Evolutionary conservation across 1,140 invertebrate species (phyloP).

Genomic region (Diorhabda elongata): DNA sequence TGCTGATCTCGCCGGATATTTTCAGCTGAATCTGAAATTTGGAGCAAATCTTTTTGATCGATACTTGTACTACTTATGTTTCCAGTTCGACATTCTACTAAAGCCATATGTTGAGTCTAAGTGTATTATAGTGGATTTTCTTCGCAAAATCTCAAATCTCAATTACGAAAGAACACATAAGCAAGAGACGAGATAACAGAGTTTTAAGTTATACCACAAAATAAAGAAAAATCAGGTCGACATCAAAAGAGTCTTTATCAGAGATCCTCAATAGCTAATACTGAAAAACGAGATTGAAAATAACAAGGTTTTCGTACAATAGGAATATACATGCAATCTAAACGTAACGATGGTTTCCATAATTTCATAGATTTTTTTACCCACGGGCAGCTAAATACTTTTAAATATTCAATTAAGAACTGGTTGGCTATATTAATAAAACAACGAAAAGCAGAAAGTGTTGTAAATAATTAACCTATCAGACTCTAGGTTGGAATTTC

Average conservation of each 20-base stretch:
- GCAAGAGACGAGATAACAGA: background rate
- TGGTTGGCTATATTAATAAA: too few species aligned
- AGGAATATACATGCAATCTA: too few species aligned
- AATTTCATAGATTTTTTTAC: too few species aligned
- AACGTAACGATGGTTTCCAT: too few species aligned
- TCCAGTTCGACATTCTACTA: background rate
- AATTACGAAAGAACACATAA: conserved; percentile 2
- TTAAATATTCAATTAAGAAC: too few species aligned
- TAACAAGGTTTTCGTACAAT: too few species aligned
- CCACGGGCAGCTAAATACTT: too few species aligned
- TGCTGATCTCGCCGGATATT: too few species aligned
- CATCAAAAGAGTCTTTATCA: background rate
- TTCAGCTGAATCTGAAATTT: background rate
- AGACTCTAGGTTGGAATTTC: too few species aligned
- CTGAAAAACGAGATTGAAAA: background rate
- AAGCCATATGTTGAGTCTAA: background rate
- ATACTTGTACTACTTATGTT: conserved; percentile 1
- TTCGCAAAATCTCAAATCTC: conserved; percentile 2
- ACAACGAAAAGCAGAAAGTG: too few species aligned
- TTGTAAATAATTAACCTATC: too few species aligned
- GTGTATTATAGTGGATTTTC: conserved; percentile 2
- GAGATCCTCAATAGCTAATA: background rate
- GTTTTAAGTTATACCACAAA: background rate
- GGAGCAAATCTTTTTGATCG: background rate
- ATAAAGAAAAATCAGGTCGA: conserved; percentile 1